These are phyloP conservation scores for Synanthedon andrenaeformis DNA, from an alignment of 2,888 invertebrate genomes.

Conservation along the genomic window DNA sequence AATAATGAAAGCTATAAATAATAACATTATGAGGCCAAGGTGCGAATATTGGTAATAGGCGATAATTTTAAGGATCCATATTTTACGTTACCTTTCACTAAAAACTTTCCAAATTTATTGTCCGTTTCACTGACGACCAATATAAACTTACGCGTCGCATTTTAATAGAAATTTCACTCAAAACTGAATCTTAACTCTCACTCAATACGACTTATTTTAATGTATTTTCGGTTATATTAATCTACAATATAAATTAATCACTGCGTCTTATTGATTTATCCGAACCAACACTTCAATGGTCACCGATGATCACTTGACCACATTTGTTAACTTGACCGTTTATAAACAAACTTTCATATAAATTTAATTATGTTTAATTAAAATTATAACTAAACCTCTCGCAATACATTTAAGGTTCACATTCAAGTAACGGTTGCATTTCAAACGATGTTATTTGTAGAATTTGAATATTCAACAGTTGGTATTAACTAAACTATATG, in stretches of 20 bases:
- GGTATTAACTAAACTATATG: slow-evolving; percentile 4
- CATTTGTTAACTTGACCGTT: neutral
- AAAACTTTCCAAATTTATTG: slow-evolving; percentile 45
- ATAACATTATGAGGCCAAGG: too few relatives aligned
- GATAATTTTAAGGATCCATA: neutral
- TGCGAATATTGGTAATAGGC: neutral
- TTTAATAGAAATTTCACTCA: too few relatives aligned
- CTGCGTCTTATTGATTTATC: slow-evolving; percentile 38
- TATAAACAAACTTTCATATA: neutral
- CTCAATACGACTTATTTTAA: too few relatives aligned
- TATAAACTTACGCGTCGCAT: slow-evolving; percentile 21
- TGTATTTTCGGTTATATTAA: neutral
- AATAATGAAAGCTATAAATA: too few relatives aligned
- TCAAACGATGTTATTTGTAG: neutral
- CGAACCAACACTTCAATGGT: slow-evolving; percentile 23
- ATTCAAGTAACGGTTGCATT: too few relatives aligned
- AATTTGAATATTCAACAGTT: slow-evolving; percentile 9
- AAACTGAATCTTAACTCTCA: too few relatives aligned
- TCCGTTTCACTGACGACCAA: slow-evolving; percentile 27
- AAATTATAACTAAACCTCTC: neutral
- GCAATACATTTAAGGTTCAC: too few relatives aligned
- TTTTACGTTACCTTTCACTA: slow-evolving; percentile 12
- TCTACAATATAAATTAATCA: slow-evolving; percentile 34
- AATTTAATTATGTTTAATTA: neutral
- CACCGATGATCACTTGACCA: neutral